phyloP scores from a whole-genome alignment of 2,113 vertebrate genomes.

The Ardeotis arabs region DNA sequence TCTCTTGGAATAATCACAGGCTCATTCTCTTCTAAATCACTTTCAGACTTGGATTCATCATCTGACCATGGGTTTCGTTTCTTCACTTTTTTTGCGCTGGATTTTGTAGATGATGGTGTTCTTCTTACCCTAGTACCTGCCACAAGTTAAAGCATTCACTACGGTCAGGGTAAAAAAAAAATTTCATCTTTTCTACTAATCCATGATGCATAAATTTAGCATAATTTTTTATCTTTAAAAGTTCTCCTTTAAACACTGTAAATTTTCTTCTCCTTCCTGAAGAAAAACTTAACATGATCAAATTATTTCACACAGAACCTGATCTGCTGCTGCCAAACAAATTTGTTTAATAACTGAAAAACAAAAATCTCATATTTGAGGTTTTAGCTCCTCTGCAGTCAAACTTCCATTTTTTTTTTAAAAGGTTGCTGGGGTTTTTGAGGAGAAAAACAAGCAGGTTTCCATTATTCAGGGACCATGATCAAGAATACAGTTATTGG shows the following conservation, averaged over 20 bases:
- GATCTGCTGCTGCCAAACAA: background rate
- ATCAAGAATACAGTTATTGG: background rate
- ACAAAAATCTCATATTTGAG: background rate
- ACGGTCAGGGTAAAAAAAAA: background rate
- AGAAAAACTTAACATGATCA: background rate
- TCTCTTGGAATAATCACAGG: conserved; percentile 92
- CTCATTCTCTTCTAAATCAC: conserved; percentile 88
- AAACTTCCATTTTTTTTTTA: background rate
- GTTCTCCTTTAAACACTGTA: background rate
- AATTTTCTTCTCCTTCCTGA: background rate
- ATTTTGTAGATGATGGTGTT: conserved; percentile 81
- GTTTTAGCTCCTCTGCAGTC: background rate
- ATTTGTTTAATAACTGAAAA: background rate
- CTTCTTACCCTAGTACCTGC: conserved; percentile 89
- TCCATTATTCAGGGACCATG: background rate
- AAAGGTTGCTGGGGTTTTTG: background rate
- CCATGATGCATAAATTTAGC: background rate
- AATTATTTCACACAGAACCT: background rate
- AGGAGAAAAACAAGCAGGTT: background rate
- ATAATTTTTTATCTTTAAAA: background rate
- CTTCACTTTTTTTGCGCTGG: conserved; percentile 87
- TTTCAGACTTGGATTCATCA: conserved; percentile 93
- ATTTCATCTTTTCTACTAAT: background rate
- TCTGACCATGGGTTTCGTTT: conserved; percentile 99
- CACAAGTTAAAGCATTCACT: conserved; percentile 25